Evolutionary conservation across 2,888 invertebrate species (phyloP).

Genomic region (Chesias legatella): DNA sequence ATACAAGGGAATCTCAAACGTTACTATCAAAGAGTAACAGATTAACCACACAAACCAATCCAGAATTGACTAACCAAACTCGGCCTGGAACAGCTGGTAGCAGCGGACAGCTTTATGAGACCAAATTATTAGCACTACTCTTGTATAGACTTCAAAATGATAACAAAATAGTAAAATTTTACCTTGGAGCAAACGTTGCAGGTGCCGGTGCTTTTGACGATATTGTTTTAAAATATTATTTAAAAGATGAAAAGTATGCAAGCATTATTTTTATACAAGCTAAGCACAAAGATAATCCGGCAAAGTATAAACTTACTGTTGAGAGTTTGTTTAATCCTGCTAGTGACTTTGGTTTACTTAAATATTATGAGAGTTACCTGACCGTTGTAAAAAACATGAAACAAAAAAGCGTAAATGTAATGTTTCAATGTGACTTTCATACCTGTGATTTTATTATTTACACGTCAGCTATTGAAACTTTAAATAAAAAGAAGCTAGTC

Average conservation of each 20-base stretch:
- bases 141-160: slow-evolving; percentile 14
- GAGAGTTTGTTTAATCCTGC: slow-evolving; percentile 1
- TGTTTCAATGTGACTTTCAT: slow-evolving; percentile 1
- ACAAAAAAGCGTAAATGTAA: background rate
- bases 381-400: background rate
- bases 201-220: slow-evolving; percentile 34
- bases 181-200: slow-evolving; percentile 13
- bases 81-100: slow-evolving; percentile 7
- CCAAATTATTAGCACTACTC: slow-evolving; percentile 7
- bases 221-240: slow-evolving; percentile 27
- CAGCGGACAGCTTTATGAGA: slow-evolving; percentile 11
- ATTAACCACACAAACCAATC: background rate
- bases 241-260: slow-evolving; percentile 10
- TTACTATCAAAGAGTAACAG: background rate
- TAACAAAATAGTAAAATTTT: slow-evolving; percentile 9
- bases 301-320: slow-evolving; percentile 4
- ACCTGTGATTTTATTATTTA: slow-evolving; percentile 9
- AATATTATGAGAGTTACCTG: slow-evolving; percentile 10
- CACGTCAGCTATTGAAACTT: slow-evolving; percentile 4
- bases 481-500: slow-evolving; percentile 3
- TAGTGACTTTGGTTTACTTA: slow-evolving; percentile 5
- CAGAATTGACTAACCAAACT: background rate
- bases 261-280: slow-evolving; percentile 31
- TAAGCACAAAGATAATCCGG: slow-evolving; percentile 16
- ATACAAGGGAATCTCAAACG: background rate